Base-by-base conservation (phyloP, 1,140 invertebrate genomes). In the Centruroides sculpturatus region DNA sequence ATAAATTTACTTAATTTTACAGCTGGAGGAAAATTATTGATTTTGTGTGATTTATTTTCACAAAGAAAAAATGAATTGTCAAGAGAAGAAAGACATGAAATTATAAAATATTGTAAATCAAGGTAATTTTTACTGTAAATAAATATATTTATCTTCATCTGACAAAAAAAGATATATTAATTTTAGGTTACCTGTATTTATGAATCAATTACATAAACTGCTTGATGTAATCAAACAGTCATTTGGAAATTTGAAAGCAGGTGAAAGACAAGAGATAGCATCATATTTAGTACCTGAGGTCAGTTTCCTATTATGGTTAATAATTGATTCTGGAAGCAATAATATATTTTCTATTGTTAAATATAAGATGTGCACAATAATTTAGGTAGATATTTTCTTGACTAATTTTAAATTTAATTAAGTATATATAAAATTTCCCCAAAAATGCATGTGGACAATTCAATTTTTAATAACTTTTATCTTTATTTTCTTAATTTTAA, bases 91-190 rank as follows among this genome's bases (percentile, higher is more conserved):
- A 75, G 80, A 62, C 77, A 83, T 68, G 81, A 82, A 69, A 83
- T 83, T 23, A 81, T 83, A 59, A 77, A 79, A 64, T 82, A 83
- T 71, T 77, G 81, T 4, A 81, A 81, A 64, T 80, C 81, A 46
- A 74, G 81, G 73, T 74, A 52, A 41, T 41, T 8, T 6, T 41
- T 41, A 41, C 5, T 6, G 8, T 41, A 41, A 41, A n/a, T 46
- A 35, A 47, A 46, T 13, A 41, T 7, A 49, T n/a, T 57, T 57
- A 10, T 46, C 34, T 11, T 59, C 3, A 55, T 35, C 13, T 12
- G 47, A 55, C 9, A 11, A 47, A 23, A 47, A 34, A 56, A 56
- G 46, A 13, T 46, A 46, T 59, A 52, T 36, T 47, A 49, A 49
- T 64, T 66, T 3, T 57, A 74, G 72, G 56, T 71, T 83, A 41